These are phyloP conservation scores for Palythoa heliodiscus DNA, from an alignment of 92 coral and sea anemone genomes.

Conservation along the genomic window DNA sequence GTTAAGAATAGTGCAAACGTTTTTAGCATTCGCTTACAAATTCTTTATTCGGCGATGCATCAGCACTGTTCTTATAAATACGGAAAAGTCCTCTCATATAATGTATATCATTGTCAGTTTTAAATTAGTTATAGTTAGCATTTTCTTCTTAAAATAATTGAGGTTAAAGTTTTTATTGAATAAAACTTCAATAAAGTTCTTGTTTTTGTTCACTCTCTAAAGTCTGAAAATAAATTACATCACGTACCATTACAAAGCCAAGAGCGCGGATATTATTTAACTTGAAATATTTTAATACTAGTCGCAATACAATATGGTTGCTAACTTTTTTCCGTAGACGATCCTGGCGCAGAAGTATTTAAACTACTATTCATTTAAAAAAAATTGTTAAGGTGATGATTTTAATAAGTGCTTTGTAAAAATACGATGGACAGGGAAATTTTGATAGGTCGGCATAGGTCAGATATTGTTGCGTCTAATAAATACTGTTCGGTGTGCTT, in stretches of 20 bases:
- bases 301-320: neutral
- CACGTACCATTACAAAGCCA: neutral
- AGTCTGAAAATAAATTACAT: neutral
- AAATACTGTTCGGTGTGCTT: neutral
- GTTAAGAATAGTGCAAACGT: too few relatives aligned
- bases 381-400: neutral
- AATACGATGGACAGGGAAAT: neutral
- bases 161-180: conserved; percentile 12
- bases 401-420: conserved; percentile 7
- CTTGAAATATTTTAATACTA: neutral
- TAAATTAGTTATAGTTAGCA: neutral
- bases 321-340: neutral
- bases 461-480: conserved; percentile 19
- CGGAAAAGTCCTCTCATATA: neutral
- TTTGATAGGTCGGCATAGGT: conserved; percentile 10
- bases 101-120: neutral
- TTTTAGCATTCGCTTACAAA: neutral
- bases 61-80: neutral
- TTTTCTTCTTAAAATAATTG: neutral
- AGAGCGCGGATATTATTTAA: neutral
- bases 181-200: neutral
- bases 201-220: neutral
- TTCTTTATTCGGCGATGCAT: neutral
- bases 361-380: neutral
- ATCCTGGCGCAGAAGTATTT: neutral